Evolutionary conservation across 2,797 vertebrate species (phyloP).

Genomic region (Argyrosomus regius): DNA sequence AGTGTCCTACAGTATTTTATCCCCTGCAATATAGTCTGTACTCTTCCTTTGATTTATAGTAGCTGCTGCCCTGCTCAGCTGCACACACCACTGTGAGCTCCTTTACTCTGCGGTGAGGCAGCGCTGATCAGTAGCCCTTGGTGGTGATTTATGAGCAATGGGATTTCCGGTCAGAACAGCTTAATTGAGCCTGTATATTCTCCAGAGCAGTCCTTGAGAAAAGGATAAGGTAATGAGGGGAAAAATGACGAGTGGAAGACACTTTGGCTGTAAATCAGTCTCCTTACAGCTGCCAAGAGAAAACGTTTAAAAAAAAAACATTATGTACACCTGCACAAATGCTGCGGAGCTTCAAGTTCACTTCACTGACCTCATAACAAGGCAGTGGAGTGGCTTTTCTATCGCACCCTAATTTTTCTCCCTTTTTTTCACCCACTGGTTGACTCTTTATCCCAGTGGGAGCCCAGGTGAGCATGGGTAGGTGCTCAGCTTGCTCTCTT

Average conservation of each 20-base stretch:
- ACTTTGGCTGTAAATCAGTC: conserved; percentile 80
- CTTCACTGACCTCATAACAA: conserved; percentile 62
- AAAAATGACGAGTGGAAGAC: conserved; percentile 80
- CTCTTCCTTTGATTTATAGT: conserved; percentile 79
- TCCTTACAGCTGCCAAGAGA: conserved; percentile 59
- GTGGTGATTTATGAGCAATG: conserved; percentile 86
- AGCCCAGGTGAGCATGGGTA: conserved; percentile 34
- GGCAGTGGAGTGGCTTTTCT: conserved; percentile 24
- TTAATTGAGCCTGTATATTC: conserved; percentile 87
- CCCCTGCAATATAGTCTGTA: conserved; percentile 66
- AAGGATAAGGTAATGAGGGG: conserved; percentile 83
- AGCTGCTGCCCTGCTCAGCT: conserved; percentile 58
- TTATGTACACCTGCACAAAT: conserved; percentile 48
- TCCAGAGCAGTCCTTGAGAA: conserved; percentile 83
- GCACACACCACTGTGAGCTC: conserved; percentile 50
- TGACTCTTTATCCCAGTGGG: conserved; percentile 37
- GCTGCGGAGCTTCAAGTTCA: conserved; percentile 62
- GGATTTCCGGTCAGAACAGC: conserved; percentile 83
- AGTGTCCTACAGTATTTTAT: conserved; percentile 72
- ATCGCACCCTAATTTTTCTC: conserved; percentile 36
- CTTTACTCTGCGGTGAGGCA: conserved; percentile 51
- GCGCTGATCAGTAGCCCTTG: conserved; percentile 80
- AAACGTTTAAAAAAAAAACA: conserved; percentile 39
- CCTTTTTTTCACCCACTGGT: conserved; percentile 19
- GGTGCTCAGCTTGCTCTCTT: not conserved